phyloP scores from a whole-genome alignment of 2,888 invertebrate genomes.

The Latrodectus elegans region DNA sequence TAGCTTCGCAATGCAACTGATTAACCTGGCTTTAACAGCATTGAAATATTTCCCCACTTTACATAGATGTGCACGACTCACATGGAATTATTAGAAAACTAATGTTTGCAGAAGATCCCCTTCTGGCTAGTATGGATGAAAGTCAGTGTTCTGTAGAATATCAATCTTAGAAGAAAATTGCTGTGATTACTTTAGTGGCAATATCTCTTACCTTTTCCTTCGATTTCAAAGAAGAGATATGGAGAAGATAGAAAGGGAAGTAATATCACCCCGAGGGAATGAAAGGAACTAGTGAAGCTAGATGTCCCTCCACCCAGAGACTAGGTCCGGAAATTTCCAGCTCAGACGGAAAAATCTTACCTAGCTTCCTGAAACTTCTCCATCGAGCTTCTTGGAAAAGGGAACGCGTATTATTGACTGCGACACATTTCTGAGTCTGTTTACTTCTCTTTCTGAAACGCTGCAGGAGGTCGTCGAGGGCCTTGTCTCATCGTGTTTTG shows the following conservation, averaged over 20 bases:
- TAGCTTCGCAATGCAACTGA: too few species aligned
- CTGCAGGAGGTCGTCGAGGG: background rate
- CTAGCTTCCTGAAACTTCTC: conserved; percentile 15
- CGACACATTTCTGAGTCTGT: background rate
- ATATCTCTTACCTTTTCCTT: background rate
- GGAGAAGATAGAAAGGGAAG: background rate
- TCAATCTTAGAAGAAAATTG: background rate
- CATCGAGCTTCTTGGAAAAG: background rate
- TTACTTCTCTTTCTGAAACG: background rate
- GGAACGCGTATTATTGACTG: background rate
- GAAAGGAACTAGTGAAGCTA: background rate
- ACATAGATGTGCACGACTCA: too few species aligned
- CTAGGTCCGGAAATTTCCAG: conserved; percentile 42
- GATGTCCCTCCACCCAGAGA: conserved; percentile 33
- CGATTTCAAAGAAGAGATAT: background rate
- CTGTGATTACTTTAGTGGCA: background rate
- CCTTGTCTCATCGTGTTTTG: background rate
- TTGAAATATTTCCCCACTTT: too few species aligned
- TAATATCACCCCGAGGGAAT: conserved; percentile 21
- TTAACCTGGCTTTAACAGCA: too few species aligned
- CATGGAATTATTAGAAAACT: background rate
- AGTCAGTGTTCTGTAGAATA: background rate
- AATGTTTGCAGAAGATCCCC: background rate
- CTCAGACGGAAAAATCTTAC: conserved; percentile 31
- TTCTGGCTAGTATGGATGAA: background rate